Evolutionary conservation across 2,113 vertebrate genomes (phyloP), one percentile per base, ranked within the genome.

Genomic region (Numenius arquata): DNA sequence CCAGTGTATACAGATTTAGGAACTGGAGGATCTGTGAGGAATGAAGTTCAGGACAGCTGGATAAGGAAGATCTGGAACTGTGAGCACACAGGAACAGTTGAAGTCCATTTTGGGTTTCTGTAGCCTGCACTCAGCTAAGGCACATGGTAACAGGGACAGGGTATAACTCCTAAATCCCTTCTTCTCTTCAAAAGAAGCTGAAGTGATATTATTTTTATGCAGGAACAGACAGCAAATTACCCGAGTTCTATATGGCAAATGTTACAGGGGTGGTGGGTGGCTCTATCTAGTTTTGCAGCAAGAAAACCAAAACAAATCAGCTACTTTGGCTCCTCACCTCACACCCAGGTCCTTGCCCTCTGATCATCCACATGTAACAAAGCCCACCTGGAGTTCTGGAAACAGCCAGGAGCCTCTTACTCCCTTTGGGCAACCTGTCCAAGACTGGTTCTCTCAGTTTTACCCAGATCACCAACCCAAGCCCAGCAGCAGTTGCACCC

Each of bases 21-120:
- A 95, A 91, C 88, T 86, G 47, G 62, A 74, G 82, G 93, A 93
- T 96, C 82, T 92, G 76, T 88, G 68, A 94, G 93, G 96, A 94
- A 96, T 92, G 88, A 96, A 80, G 85, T 50, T 90, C 72, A 52
- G 75, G 56, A 90, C 85, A 96, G 88, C 41, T 90, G 85, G 67
- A 78, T 79, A 77, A 84, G 65, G 72, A 85, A 92, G 79, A 77
- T 71, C 38, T 90, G 79, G 68, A 86, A 55, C 45, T 71, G 29
- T 58, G 34, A 90, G 80, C n/a, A 67, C n/a, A 47, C 18, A 83
- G 55, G 50, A 93, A 74, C 63, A 6, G 45, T 1, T 62, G 38
- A 77, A 85, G 61, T 36, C 75, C 52, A 20, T 61, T 71, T 67
- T 9, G 34, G 21, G 13, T 83, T 90, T 84, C 68, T 80, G 55